Evolutionary conservation across 2,797 vertebrate genomes (phyloP).

Genomic region (Anomalospiza imberbis): DNA sequence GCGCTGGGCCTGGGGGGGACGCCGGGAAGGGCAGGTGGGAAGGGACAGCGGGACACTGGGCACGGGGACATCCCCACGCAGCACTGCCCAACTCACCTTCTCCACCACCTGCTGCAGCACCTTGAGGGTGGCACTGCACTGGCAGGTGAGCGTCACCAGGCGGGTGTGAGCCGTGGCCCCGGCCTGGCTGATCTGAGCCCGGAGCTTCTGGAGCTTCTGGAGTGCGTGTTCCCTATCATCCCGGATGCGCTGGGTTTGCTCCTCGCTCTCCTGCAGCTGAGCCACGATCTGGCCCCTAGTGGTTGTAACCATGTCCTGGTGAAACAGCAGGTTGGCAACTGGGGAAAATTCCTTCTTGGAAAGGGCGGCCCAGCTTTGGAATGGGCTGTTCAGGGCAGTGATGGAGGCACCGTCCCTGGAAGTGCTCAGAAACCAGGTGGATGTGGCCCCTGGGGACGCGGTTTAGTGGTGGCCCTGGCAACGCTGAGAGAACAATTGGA

Average conservation of each 20-base stretch:
- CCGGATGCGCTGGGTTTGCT: constrained; percentile 33
- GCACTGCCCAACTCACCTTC: constrained; percentile 66
- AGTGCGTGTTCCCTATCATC: constrained; percentile 68
- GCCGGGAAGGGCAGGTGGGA: not conserved
- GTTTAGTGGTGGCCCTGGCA: not conserved
- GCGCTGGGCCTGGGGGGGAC: constrained; percentile 71
- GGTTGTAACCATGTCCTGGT: constrained; percentile 71
- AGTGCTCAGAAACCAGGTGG: not conserved
- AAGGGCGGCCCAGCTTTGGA: not conserved
- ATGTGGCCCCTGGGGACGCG: not conserved
- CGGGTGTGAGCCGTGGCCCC: constrained; percentile 38
- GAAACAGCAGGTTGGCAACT: not conserved
- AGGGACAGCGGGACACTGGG: not conserved
- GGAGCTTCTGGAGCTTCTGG: constrained; percentile 70
- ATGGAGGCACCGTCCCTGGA: not conserved
- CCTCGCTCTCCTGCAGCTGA: constrained; percentile 59
- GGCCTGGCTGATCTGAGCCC: constrained; percentile 60
- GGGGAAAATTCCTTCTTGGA: not conserved
- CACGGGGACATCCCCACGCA: fast-evolving
- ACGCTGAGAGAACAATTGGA: fast-evolving
- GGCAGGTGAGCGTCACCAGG: constrained; percentile 69
- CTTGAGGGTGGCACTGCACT: constrained; percentile 74
- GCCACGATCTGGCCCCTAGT: constrained; percentile 58
- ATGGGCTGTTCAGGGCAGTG: not conserved
- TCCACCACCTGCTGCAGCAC: constrained; percentile 56